Evolutionary conservation across 2,888 invertebrate species (phyloP), one percentile per base, ranked within the genome.

Genomic region (Nomada fucata): DNA sequence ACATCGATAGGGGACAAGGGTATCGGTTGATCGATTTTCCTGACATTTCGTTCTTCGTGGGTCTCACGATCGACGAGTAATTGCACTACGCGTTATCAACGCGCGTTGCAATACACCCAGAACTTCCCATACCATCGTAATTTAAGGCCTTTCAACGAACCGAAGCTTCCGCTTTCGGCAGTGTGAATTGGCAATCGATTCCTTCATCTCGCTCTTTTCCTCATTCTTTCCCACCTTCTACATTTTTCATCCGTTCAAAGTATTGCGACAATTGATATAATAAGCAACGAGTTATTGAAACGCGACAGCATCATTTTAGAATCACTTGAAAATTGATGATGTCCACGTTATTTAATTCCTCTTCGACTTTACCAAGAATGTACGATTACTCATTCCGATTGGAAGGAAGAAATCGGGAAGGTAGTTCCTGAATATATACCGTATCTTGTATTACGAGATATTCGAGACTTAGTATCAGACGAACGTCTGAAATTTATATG

Each of bases 1-100:
- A 18, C 29, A 20, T 26, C 44, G 42, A 65, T 52, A 20, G 23
- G 44, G 36, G 26, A 2, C 2, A 65, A 20, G 42, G 50, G 64
- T 65, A 18, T 5, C 65, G 60, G 53, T 52, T 44, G 74, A 64
- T 79, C n/a, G 72, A 77, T 77, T 76, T 71, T 68, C 77, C 69
- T 59, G 78, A 36, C 47, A 15, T 47, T 15, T 36, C 73, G 50
- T 70, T 70, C 73, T 52, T 60, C 79, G 84, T 70, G 86, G 76
- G 86, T 89, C 86, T n/a, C 77, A 80, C 76, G 80, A 85, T 84
- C 86, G 88, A 87, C 88, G 81, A 83, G 79, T 84, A 87, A 88
- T 59, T 53, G 76, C 76, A 82, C 68, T 74, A 77, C 79, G 78
- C 86, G 83, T 84, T 85, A 88, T 88, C 87, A 84, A 88, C 86